Evolutionary conservation across 92 coral and sea anemone species (phyloP).

Genomic region (Actinernus sp.): DNA sequence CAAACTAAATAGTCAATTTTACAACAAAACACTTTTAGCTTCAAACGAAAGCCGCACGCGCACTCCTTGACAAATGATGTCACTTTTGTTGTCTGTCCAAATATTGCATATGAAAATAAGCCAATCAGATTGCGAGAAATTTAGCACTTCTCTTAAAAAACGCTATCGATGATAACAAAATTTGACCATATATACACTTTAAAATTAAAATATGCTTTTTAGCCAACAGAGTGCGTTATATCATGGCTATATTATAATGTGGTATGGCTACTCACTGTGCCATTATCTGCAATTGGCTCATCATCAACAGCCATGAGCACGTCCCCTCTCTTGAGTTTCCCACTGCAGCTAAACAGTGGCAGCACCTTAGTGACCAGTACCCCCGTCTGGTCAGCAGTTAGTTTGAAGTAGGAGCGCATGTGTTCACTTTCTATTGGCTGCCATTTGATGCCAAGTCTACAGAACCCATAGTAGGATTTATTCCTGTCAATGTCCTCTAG

Average conservation of each 20-base stretch:
- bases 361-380: constrained; percentile 82
- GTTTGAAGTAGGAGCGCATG: constrained; percentile 85
- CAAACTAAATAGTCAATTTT: too few relatives aligned
- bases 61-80: too few relatives aligned
- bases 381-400: constrained; percentile 76
- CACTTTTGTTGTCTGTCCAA: too few relatives aligned
- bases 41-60: too few relatives aligned
- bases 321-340: constrained; percentile 81
- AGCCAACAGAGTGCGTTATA: too few relatives aligned
- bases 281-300: constrained; percentile 84
- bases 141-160: neutral
- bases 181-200: too few relatives aligned
- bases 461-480: constrained; percentile 76
- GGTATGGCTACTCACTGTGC: constrained; percentile 82
- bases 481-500: constrained; percentile 82
- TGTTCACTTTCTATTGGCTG: constrained; percentile 94
- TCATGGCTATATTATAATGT: too few relatives aligned
- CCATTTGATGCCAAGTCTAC: constrained; percentile 92
- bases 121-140: too few relatives aligned
- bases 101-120: too few relatives aligned
- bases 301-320: constrained; percentile 84
- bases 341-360: constrained; percentile 78
- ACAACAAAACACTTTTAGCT: too few relatives aligned
- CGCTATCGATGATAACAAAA: too few relatives aligned
- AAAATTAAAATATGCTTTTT: too few relatives aligned